Evolutionary conservation across 2,797 vertebrate genomes (phyloP).

Genomic region (Arremon aurantiirostris): DNA sequence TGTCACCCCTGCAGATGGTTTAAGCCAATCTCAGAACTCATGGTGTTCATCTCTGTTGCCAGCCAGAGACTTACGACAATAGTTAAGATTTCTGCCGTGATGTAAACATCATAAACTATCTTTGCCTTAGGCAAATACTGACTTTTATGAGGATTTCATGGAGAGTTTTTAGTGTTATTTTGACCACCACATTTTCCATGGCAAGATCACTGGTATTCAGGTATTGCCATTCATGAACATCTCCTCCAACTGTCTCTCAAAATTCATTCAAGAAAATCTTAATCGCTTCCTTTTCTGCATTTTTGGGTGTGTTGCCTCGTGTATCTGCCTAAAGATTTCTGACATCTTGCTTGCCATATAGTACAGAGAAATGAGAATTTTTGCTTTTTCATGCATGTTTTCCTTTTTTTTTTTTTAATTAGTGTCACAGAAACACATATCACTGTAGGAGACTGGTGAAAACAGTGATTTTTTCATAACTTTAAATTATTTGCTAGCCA

Average conservation of each 20-base stretch:
- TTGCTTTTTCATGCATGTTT: neutral
- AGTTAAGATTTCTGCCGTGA: neutral
- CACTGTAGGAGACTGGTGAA: neutral
- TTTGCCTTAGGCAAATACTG: neutral
- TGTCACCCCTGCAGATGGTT: neutral
- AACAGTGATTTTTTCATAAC: slow-evolving; percentile 20
- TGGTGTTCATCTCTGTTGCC: neutral
- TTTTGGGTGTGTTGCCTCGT: neutral
- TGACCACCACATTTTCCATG: neutral
- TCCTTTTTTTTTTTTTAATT: neutral
- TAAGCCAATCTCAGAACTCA: neutral
- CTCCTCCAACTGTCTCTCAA: neutral
- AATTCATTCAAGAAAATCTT: neutral
- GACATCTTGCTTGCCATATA: neutral
- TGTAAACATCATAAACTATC: neutral
- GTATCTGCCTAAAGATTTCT: neutral
- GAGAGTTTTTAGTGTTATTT: neutral
- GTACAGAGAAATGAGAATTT: neutral
- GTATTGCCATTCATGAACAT: neutral
- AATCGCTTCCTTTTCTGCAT: neutral
- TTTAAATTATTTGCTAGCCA: neutral
- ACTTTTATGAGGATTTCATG: neutral
- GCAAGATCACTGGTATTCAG: neutral
- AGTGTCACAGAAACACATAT: neutral
- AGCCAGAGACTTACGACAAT: neutral